Evolutionary conservation across 2,888 invertebrate genomes (phyloP).

Genomic region (Minunthozetes semirufus): DNA sequence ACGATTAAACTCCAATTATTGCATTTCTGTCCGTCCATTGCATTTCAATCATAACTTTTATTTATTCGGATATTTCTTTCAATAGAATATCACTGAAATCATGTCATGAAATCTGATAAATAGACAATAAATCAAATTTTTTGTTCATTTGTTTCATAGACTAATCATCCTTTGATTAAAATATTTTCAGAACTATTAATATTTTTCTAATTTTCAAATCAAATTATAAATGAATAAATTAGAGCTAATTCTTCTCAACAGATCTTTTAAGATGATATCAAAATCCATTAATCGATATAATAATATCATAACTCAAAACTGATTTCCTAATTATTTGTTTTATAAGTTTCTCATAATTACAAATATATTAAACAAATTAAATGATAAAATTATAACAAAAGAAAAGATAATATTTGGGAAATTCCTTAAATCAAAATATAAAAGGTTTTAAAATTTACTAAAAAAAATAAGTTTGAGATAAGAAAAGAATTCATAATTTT

Average conservation of each 20-base stretch:
- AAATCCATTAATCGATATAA: not conserved
- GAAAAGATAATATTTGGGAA: too few species aligned
- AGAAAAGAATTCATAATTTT: too few species aligned
- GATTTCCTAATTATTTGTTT: too few species aligned
- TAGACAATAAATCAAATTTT: conserved; percentile 13
- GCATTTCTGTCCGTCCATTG: not conserved
- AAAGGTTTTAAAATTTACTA: too few species aligned
- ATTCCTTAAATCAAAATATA: too few species aligned
- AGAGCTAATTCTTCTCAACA: not conserved
- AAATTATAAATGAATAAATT: conserved; percentile 2
- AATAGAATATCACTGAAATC: not conserved
- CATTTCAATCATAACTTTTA: conserved; percentile 7
- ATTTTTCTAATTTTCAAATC: conserved; percentile 15
- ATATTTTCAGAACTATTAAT: conserved; percentile 16
- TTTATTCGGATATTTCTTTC: not conserved
- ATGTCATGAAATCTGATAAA: conserved; percentile 21
- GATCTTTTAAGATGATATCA: not conserved
- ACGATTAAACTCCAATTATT: conserved; percentile 17
- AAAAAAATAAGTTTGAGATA: too few species aligned
- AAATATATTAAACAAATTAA: too few species aligned
- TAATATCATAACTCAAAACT: not conserved
- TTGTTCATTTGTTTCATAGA: not conserved
- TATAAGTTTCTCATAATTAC: too few species aligned
- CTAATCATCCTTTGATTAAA: not conserved
- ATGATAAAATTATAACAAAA: too few species aligned